Percentiles rank a stretch among this genome's conserved stretches.
Evolutionary conservation across 2,113 vertebrate genomes (phyloP).

Genomic region (Chloropsis hardwickii): DNA sequence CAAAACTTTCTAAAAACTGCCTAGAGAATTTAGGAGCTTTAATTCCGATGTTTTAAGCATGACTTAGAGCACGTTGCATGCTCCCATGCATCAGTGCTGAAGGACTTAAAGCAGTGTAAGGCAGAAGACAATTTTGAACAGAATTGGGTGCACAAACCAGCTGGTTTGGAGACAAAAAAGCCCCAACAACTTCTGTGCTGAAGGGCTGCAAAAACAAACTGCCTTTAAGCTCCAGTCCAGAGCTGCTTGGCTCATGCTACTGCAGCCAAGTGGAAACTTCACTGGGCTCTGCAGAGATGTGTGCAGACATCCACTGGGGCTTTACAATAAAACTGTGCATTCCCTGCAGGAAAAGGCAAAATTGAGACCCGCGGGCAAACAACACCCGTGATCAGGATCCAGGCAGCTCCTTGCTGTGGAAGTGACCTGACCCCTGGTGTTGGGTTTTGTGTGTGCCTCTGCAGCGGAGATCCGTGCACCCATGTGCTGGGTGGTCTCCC

Average conservation of each 20-base stretch:
- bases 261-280: neutral
- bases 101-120: neutral
- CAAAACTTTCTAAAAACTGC: neutral
- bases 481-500: neutral
- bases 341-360: neutral
- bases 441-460: neutral
- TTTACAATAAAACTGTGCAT: neutral
- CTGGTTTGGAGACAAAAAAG: neutral
- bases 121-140: neutral
- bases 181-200: neutral
- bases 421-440: neutral
- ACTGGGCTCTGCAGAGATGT: neutral
- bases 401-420: neutral
- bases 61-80: neutral
- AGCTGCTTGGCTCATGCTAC: neutral
- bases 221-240: neutral
- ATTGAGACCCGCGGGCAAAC: rapidly evolving
- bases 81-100: neutral
- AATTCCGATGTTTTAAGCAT: neutral
- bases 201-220: neutral
- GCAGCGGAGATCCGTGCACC: rapidly evolving
- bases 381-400: neutral
- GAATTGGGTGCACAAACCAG: rapidly evolving
- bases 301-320: neutral
- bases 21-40: neutral